Evolutionary conservation across 1,140 invertebrate genomes (phyloP).

Genomic region (Pinna nobilis): DNA sequence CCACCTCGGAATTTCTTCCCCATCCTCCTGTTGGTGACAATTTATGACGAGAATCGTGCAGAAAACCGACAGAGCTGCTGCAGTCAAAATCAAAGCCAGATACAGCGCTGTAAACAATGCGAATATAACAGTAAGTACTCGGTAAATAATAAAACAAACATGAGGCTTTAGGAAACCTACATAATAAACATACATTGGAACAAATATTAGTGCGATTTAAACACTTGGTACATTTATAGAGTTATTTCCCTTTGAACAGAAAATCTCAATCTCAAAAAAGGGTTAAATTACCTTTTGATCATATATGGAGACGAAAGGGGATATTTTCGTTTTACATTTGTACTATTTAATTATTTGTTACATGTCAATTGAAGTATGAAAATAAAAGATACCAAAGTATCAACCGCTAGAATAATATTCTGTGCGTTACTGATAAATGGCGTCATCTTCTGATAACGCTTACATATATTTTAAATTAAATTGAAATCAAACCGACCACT

Average conservation of each 20-base stretch:
- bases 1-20: slow-evolving; percentile 26
- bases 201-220: neutral
- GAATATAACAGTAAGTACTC: too few species aligned
- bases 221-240: neutral
- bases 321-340: too few species aligned
- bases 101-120: slow-evolving; percentile 36
- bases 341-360: too few species aligned
- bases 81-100: slow-evolving; percentile 16
- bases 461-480: neutral
- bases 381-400: too few species aligned
- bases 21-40: slow-evolving; percentile 6
- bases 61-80: slow-evolving; percentile 17
- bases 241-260: too few species aligned
- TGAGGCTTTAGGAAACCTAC: too few species aligned
- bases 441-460: neutral
- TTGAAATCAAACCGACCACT: neutral
- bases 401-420: too few species aligned
- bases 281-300: too few species aligned
- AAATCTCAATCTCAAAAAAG: too few species aligned
- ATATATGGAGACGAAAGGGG: too few species aligned
- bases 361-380: too few species aligned
- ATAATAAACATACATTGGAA: neutral
- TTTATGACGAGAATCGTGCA: slow-evolving; percentile 29
- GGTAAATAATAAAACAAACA: too few species aligned
- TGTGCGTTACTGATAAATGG: neutral